Conservation (phyloP, 1,140 invertebrate species). For the Bombyx mandarina region DNA sequence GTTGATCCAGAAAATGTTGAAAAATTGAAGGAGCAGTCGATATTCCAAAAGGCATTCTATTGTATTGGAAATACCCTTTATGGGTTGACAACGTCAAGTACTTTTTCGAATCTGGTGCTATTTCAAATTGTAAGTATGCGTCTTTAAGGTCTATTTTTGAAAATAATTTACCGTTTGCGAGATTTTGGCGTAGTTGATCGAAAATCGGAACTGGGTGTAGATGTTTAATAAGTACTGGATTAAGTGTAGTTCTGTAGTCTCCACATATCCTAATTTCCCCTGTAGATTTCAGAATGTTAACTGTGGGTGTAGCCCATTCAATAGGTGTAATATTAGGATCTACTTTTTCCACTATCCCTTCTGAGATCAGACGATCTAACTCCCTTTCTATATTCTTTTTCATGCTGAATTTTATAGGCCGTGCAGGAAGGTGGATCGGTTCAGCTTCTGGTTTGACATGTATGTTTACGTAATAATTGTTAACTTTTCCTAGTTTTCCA, state of each 20-base stretch:
- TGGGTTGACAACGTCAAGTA: slow-evolving; percentile 1
- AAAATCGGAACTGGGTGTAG: slow-evolving; percentile 9
- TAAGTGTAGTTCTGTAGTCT: slow-evolving; percentile 10
- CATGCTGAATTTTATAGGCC: slow-evolving; percentile 7
- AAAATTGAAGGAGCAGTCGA: slow-evolving; percentile 42
- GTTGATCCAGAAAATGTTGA: slow-evolving; percentile 26
- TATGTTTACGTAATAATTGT: slow-evolving; percentile 8
- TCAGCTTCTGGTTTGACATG: slow-evolving; percentile 4
- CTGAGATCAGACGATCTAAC: slow-evolving; percentile 6
- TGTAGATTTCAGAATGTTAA: slow-evolving; percentile 9
- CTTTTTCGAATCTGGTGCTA: slow-evolving; percentile 1
- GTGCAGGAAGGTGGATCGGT: slow-evolving; percentile 5
- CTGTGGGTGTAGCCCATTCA: slow-evolving; percentile 10
- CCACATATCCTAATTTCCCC: slow-evolving; percentile 6
- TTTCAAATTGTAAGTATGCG: slow-evolving; percentile 13
- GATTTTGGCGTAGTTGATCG: slow-evolving; percentile 10
- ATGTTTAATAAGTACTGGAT: slow-evolving; percentile 8
- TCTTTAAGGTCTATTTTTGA: slow-evolving; percentile 13
- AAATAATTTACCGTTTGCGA: slow-evolving; percentile 6
- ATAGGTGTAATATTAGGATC: not conserved
- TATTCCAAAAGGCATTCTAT: slow-evolving; percentile 34
- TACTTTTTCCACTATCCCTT: slow-evolving; percentile 6
- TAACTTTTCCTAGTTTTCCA: slow-evolving; percentile 10
- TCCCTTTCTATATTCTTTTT: slow-evolving; percentile 8
- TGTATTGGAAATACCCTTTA: slow-evolving; percentile 7